phyloP scores from a whole-genome alignment of 1,140 invertebrate genomes.

The Drosophila parabipectinata region DNA sequence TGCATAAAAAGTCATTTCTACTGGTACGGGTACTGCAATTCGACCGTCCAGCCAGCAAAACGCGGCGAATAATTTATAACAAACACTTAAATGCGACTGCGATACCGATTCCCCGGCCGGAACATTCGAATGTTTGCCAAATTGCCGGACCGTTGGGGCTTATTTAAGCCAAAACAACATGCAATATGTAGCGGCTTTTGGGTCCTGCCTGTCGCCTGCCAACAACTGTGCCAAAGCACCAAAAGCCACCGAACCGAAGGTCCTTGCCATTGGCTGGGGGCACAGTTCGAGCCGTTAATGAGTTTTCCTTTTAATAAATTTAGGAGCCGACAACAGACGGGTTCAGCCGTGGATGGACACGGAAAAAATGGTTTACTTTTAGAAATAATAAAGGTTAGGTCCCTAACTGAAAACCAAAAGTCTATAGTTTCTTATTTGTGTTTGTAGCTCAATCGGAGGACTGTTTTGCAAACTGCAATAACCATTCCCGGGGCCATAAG shows the following conservation, averaged over 20 bases:
- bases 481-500: slow-evolving; percentile 27
- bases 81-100: slow-evolving; percentile 58
- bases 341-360: slow-evolving; percentile 11
- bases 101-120: slow-evolving; percentile 49
- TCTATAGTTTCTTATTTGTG: no score
- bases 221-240: slow-evolving; percentile 25
- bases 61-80: slow-evolving; percentile 69
- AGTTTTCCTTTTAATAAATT: slow-evolving; percentile 50
- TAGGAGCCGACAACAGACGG: slow-evolving; percentile 11
- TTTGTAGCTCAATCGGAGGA: slow-evolving; percentile 27
- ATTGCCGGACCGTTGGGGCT: slow-evolving; percentile 57
- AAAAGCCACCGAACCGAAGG: slow-evolving; percentile 28
- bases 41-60: slow-evolving; percentile 42
- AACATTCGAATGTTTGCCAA: slow-evolving; percentile 64
- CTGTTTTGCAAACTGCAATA: slow-evolving; percentile 63
- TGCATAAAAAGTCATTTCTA: slow-evolving; percentile 54
- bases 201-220: slow-evolving; percentile 47
- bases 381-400: no score
- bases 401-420: no score
- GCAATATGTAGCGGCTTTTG: slow-evolving; percentile 46
- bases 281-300: slow-evolving; percentile 45
- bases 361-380: not conserved
- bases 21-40: slow-evolving; percentile 30
- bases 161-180: slow-evolving; percentile 58
- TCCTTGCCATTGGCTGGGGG: slow-evolving; percentile 25